Conservation (phyloP, 2,888 invertebrate species). For the Thecocarcelia acutangulata region DNA sequence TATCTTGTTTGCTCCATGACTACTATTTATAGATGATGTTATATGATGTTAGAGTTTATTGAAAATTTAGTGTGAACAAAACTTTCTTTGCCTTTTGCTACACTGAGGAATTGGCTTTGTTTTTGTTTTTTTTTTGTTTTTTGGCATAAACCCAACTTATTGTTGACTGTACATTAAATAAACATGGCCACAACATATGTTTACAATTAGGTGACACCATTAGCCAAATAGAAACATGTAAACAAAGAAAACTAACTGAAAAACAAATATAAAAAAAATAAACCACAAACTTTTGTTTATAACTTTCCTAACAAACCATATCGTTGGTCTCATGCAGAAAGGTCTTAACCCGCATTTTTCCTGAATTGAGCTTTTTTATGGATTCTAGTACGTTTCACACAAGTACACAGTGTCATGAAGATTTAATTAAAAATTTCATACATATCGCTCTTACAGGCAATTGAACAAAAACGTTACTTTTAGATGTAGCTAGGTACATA, state of each 20-base stretch:
- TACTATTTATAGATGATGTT: neutral
- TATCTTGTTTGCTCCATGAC: slow-evolving; percentile 15
- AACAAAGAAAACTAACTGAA: neutral
- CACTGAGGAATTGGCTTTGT: slow-evolving; percentile 48
- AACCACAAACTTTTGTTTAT: slow-evolving; percentile 59
- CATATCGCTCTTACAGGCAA: no score
- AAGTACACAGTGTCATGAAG: no score
- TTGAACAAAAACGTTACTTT: no score
- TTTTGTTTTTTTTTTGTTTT: slow-evolving; percentile 30
- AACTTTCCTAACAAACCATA: slow-evolving; percentile 62
- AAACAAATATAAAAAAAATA: slow-evolving; percentile 54
- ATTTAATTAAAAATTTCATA: no score
- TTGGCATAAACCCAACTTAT: slow-evolving; percentile 60
- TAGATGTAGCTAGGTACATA: no score
- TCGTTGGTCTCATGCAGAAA: no score
- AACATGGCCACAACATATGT: slow-evolving; percentile 73
- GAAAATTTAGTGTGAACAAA: slow-evolving; percentile 79
- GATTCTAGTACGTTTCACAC: no score
- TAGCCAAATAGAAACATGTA: slow-evolving; percentile 45
- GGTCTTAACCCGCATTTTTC: no score
- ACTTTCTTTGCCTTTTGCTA: slow-evolving; percentile 70
- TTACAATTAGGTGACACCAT: slow-evolving; percentile 72
- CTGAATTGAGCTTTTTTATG: no score
- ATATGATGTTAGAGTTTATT: slow-evolving; percentile 45
- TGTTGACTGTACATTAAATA: slow-evolving; percentile 54